Evolutionary conservation across 2,113 vertebrate genomes (phyloP), one percentile per base, ranked within the genome.

Genomic region (Scytalopus superciliaris): DNA sequence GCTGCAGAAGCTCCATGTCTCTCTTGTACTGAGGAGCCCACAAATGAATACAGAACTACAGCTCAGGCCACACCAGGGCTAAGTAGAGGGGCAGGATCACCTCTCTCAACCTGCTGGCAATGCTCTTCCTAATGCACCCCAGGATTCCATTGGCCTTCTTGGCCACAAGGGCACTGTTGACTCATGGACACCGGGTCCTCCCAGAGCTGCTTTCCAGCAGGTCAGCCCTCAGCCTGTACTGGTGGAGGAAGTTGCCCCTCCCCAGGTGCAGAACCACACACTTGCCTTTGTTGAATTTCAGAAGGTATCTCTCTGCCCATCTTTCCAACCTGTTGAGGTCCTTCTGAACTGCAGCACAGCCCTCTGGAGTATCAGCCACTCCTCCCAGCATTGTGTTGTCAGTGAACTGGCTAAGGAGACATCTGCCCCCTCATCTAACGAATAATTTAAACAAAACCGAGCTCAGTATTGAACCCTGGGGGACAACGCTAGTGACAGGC

Each of bases 301-400:
- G 50, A 49, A 0, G 7, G 6, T 19, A 1, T 35, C 4, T 45
- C 40, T 42, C 24, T 75, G 19, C 28, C 30, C 19, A n/a, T n/a
- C 15, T 49, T 23, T 66, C 24, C 35, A 57, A 14, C 4, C 15
- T 49, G 4, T 30, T 0, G 0, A 40, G 14, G 19, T 9, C 12
- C 10, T 66, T 57, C 24, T 47, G n/a, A 56, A 66, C 28, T 19
- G 19, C 6, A 47, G 50, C 8, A 56, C 9, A 66, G 19, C 23
- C 2, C 24, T 66, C n/a, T 40, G 30, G 30, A 23, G 3, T 9
- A 56, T 66, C 2, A 1, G 28, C 4, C 28, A 40, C 19, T 40
- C 11, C 42, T 66, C n/a, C 14, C 19, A 17, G 59, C 7, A 39
- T 56, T 40, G 17, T 24, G 50, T 19, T 10, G 0, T 12, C 19